Conservation (phyloP, 2,888 invertebrate species). For the Coelinius sp. region DNA sequence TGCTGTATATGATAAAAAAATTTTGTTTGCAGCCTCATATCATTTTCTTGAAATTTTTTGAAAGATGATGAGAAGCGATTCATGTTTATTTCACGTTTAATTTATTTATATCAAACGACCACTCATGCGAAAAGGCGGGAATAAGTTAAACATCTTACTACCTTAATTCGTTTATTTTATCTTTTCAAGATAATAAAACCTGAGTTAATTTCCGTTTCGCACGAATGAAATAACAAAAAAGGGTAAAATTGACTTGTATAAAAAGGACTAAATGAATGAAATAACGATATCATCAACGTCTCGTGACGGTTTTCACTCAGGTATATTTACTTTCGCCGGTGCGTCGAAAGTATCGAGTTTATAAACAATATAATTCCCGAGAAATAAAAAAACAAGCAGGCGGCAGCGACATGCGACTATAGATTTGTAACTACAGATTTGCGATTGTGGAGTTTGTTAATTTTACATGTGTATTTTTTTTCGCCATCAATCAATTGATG, state of each 20-base stretch:
- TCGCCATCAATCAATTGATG: too few relatives aligned
- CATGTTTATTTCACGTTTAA: too few relatives aligned
- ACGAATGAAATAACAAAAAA: not conserved
- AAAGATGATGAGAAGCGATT: too few relatives aligned
- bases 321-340: conserved; percentile 10
- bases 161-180: not conserved
- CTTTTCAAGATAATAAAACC: not conserved
- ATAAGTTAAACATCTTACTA: not conserved
- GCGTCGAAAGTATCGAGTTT: conserved; percentile 11
- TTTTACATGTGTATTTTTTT: too few relatives aligned
- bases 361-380: conserved; percentile 26
- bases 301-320: conserved; percentile 7
- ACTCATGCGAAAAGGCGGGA: too few relatives aligned
- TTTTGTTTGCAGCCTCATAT: not conserved
- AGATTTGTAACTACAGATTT: too few relatives aligned
- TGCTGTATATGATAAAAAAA: not conserved
- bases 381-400: not conserved
- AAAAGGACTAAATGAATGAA: not conserved
- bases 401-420: too few relatives aligned
- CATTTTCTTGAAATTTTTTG: not conserved
- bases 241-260: not conserved
- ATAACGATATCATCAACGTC: not conserved
- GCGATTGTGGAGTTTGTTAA: too few relatives aligned
- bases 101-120: too few relatives aligned
- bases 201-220: not conserved